Evolutionary conservation across 2,888 invertebrate genomes (phyloP).

Genomic region (Rosalia funebris): DNA sequence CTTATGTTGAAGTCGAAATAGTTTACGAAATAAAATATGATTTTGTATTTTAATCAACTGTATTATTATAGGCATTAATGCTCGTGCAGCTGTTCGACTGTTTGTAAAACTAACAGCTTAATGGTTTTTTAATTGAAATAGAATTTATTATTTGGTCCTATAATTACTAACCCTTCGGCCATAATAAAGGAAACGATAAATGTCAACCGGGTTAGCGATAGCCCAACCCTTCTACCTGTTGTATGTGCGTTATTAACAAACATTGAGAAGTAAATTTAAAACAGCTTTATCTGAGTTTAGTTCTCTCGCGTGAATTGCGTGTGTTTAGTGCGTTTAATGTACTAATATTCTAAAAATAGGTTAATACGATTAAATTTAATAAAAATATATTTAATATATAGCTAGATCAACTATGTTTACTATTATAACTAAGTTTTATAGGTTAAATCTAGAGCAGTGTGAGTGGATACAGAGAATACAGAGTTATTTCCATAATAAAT

Average conservation of each 20-base stretch:
- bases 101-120: constrained; percentile 24
- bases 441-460: no score
- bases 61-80: constrained; percentile 24
- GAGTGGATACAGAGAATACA: no score
- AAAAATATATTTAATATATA: no score
- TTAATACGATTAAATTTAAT: constrained; percentile 5
- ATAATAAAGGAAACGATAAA: constrained; percentile 30
- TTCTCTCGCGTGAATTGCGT: constrained; percentile 17
- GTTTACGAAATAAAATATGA: constrained; percentile 6
- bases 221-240: constrained; percentile 32
- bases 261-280: constrained; percentile 15
- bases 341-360: constrained; percentile 13
- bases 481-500: no score
- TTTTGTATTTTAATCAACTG: constrained; percentile 22
- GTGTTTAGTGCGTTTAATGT: constrained; percentile 9
- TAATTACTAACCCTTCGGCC: constrained; percentile 22
- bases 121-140: constrained; percentile 31
- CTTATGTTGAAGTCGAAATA: background rate
- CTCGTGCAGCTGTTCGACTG: constrained; percentile 16
- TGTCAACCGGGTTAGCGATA: constrained; percentile 28
- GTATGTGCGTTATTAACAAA: constrained; percentile 20
- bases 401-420: no score
- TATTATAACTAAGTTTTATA: no score
- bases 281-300: constrained; percentile 15
- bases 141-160: constrained; percentile 27